These are phyloP conservation scores for Cossypha dichroa DNA, from an alignment of 2,797 vertebrate genomes.

Conservation along the genomic window DNA sequence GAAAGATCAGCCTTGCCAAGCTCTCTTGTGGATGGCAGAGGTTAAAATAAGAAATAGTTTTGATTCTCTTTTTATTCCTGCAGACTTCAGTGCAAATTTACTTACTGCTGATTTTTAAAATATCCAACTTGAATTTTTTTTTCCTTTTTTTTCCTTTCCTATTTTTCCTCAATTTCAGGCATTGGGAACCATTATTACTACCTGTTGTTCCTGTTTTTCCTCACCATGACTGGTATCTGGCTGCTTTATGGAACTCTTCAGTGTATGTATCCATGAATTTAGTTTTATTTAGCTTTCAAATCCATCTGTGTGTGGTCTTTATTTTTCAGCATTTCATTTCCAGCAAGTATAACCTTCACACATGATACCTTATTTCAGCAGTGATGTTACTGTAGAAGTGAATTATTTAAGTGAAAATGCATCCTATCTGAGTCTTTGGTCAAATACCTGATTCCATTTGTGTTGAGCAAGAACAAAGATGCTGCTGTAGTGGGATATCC, in stretches of 20 bases:
- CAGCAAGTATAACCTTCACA: background rate
- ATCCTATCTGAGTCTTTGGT: background rate
- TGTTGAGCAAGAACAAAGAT: background rate
- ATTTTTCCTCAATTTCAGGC: conserved; percentile 71
- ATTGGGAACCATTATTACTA: conserved; percentile 91
- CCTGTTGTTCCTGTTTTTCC: conserved; percentile 84
- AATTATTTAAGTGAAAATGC: background rate
- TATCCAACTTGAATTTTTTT: background rate
- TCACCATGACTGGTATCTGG: conserved; percentile 80
- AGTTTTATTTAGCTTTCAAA: background rate
- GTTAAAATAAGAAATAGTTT: background rate
- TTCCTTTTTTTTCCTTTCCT: background rate
- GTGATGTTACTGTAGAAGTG: background rate
- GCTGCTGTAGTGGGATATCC: background rate
- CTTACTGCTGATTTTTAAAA: background rate
- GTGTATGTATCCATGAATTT: conserved; percentile 82
- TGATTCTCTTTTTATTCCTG: background rate
- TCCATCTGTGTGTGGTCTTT: accelerated
- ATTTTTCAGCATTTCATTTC: background rate
- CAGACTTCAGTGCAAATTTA: background rate
- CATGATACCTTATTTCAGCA: background rate
- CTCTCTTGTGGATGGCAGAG: background rate
- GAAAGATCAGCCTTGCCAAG: background rate
- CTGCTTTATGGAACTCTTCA: conserved; percentile 83
- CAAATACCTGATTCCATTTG: background rate